These are phyloP conservation scores for Penaeus vannamei DNA, from an alignment of 1,140 invertebrate genomes.

Conservation along the genomic window DNA sequence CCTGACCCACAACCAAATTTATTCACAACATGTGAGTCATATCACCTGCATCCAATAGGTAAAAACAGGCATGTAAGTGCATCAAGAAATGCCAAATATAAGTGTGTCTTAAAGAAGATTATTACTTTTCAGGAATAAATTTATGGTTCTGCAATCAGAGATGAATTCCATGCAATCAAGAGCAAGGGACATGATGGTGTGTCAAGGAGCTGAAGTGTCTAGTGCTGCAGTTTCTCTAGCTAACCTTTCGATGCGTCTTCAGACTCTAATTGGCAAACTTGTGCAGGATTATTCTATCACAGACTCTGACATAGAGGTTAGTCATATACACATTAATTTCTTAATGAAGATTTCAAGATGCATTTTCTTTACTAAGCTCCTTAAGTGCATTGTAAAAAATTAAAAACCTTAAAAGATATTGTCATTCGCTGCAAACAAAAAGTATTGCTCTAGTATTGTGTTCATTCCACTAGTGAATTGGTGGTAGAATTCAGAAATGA, in stretches of 20 bases:
- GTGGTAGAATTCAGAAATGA: no score
- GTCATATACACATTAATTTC: neutral
- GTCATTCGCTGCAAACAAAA: no score
- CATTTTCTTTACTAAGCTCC: neutral
- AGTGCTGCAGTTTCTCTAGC: conserved; percentile 81
- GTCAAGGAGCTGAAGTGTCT: conserved; percentile 81
- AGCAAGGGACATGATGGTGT: conserved; percentile 78
- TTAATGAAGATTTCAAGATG: neutral
- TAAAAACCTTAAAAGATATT: no score
- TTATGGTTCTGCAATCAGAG: conserved; percentile 79
- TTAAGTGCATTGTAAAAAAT: neutral
- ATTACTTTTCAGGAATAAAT: conserved; percentile 76
- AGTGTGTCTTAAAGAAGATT: neutral
- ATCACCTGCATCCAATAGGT: no score
- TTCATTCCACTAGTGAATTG: no score
- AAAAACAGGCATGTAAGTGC: no score
- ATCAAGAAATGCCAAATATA: conserved; percentile 56
- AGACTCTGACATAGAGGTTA: conserved; percentile 60
- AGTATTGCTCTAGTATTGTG: no score
- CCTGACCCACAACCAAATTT: no score
- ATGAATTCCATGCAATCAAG: conserved; percentile 78
- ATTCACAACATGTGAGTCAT: no score
- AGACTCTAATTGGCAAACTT: conserved; percentile 69
- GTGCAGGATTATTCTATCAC: conserved; percentile 67
- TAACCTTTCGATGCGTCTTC: conserved; percentile 79